Conservation (phyloP, 2,888 invertebrate species). For the Ectemnius continuus region DNA sequence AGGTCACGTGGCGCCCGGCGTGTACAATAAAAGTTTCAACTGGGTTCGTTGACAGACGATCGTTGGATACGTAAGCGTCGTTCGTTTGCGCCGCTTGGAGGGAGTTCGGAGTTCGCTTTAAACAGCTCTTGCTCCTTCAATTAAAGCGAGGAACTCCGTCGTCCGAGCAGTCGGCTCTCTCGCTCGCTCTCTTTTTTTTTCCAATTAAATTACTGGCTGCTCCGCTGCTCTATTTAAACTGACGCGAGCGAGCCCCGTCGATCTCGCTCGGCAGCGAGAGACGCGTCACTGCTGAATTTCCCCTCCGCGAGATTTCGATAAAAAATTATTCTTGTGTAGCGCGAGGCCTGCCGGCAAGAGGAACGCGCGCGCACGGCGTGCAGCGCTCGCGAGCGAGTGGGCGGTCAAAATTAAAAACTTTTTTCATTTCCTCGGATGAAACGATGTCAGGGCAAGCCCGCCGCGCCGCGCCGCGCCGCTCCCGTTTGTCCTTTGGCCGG, state of each 20-base stretch:
- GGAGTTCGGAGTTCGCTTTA: constrained; percentile 27
- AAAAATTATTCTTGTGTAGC: constrained; percentile 41
- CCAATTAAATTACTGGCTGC: constrained; percentile 53
- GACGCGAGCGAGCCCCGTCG: background rate
- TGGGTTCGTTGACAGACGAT: background rate
- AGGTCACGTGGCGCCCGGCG: constrained; percentile 18
- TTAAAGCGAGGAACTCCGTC: constrained; percentile 52
- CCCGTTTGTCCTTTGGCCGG: constrained; percentile 15
- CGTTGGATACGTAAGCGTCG: constrained; percentile 15
- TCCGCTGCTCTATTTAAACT: background rate
- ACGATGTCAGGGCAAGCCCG: constrained; percentile 19
- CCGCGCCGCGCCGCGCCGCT: no score
- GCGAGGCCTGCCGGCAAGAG: background rate
- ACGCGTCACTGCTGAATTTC: constrained; percentile 3
- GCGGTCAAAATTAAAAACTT: constrained; percentile 47
- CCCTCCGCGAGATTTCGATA: background rate
- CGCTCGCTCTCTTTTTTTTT: constrained; percentile 44
- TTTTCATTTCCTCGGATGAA: constrained; percentile 39
- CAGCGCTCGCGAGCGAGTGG: background rate
- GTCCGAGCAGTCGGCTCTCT: constrained; percentile 16
- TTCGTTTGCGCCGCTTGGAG: constrained; percentile 23
- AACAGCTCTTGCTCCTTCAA: constrained; percentile 47
- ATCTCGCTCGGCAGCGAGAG: background rate
- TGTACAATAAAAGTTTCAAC: background rate
- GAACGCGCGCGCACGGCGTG: background rate